Evolutionary conservation across 2,113 vertebrate genomes (phyloP), one percentile per base, ranked within the genome.

Genomic region (Dicerorhinus sumatrensis): DNA sequence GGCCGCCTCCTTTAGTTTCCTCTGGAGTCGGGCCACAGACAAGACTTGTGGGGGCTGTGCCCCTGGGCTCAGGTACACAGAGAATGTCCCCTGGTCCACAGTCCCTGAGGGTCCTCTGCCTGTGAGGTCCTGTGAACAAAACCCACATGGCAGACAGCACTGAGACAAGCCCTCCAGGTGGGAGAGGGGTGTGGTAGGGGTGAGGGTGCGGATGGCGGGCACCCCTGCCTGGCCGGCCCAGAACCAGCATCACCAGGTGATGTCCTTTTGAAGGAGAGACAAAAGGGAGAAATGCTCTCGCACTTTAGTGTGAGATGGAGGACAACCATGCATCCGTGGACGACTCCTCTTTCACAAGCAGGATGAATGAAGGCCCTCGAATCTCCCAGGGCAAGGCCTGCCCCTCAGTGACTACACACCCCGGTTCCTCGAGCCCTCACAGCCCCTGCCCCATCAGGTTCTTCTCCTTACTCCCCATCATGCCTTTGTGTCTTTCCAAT

Each of bases 1-100:
- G 31, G 98, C 97, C 0, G 99, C 99, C 98, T 98, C 99, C 96
- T 99, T 99, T 79, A 99, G 98, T 88, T 99, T 99, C 91, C 79
- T 92, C 60, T 94, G 98, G 17, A 99, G 98, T 62, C 73, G 92
- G 60, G 25, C 82, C 33, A 92, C 72, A 11, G 90, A 39, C 16
- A 16, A 1, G n/a, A 77, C 89, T 89, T 77, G 88, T 4, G 58
- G 39, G 23, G 13, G 86, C 0, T 51, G 97, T 33, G 84, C 31
- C 92, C 56, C 63, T 7, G 33, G 51, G 67, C 5, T 98, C 62
- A 54, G 13, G 14, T 54, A 14, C 51, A 54, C 13, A 54, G 51
- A 54, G 13, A 54, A 54, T 16, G 51, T 54, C 51, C 63, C 97
- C 86, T 98, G 83, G 58, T 48, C 79, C 54, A 97, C 23, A 8